Conservation (phyloP, 2,797 vertebrate species). For the Halcyon smyrnensis region DNA sequence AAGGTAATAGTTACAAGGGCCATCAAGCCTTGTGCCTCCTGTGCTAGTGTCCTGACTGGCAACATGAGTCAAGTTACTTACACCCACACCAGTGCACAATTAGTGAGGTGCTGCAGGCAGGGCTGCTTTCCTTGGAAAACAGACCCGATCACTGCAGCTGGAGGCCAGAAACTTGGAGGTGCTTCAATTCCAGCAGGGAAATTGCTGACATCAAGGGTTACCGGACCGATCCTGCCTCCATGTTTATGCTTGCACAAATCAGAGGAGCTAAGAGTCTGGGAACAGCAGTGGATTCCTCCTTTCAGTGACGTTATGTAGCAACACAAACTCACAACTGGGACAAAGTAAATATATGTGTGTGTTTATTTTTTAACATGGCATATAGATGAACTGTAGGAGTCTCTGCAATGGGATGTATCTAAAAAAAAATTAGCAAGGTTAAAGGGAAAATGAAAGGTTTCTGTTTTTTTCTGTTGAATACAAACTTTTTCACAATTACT, state of each 20-base stretch:
- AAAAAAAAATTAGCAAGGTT: not conserved
- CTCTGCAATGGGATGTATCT: not conserved
- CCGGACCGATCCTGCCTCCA: not conserved
- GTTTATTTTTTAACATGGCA: not conserved
- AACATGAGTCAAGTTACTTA: not conserved
- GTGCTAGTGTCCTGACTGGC: not conserved
- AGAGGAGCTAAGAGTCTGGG: not conserved
- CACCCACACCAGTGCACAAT: not conserved
- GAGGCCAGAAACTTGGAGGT: not conserved
- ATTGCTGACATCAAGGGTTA: not conserved
- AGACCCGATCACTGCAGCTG: not conserved
- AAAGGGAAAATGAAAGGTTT: not conserved
- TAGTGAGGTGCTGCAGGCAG: slow-evolving; percentile 2
- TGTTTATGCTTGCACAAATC: accelerated
- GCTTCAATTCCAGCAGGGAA: not conserved
- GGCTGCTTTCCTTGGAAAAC: not conserved
- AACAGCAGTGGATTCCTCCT: not conserved
- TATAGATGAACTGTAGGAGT: not conserved
- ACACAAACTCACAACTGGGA: not conserved
- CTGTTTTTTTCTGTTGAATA: not conserved
- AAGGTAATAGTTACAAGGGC: not conserved
- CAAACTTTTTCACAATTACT: not conserved
- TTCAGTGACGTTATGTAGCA: not conserved
- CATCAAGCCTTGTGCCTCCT: not conserved
- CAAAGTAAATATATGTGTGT: not conserved